Evolutionary conservation across 2,888 invertebrate species (phyloP), one percentile per base, ranked within the genome.

Genomic region (Epicampocera succincta): DNA sequence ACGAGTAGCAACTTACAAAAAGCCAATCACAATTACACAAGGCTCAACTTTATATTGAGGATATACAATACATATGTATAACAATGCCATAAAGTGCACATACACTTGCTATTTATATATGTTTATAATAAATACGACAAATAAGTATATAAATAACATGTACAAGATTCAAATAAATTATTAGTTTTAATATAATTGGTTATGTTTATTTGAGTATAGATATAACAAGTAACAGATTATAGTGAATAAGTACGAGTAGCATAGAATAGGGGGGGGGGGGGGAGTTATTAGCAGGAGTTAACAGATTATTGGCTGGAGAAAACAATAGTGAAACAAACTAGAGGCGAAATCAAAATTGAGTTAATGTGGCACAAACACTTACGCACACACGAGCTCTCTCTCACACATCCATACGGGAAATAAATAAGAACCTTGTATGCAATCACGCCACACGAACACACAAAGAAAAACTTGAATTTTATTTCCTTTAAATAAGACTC

Each of bases 81-180:
- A 71, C 73, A 75, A 79, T 81, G 72, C 75, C 81, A 81, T 81
- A 75, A 76, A 75, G 66, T 68, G 81, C 75, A 81, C 85, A 85
- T 85, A 85, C 84, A 83, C 80, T 83, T 84, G 79, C 81, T 85
- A 82, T 75, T 56, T 44, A 42, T 69, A 46, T 66, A 61, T 46
- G 81, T 71, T 76, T 79, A 80, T 82, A 81, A 74, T 73, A 58
- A 66, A 79, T 19, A 38, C 73, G 38, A 38, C 65, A 42, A 33
- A 54, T 80, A 63, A 42, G 52, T 56, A 50, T 65, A 63, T 73
- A 50, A 50, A 69, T 84, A 80, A 56, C 72, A 75, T 73, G 25
- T 75, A 79, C 54, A 74, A 75, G 58, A 63, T 78, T 82, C 54
- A 73, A 50, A 19, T 69, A 56, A 52, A 56, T 19, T 25, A 15